phyloP scores from a whole-genome alignment of 1,140 invertebrate genomes.

The Drosophila takahashii region DNA sequence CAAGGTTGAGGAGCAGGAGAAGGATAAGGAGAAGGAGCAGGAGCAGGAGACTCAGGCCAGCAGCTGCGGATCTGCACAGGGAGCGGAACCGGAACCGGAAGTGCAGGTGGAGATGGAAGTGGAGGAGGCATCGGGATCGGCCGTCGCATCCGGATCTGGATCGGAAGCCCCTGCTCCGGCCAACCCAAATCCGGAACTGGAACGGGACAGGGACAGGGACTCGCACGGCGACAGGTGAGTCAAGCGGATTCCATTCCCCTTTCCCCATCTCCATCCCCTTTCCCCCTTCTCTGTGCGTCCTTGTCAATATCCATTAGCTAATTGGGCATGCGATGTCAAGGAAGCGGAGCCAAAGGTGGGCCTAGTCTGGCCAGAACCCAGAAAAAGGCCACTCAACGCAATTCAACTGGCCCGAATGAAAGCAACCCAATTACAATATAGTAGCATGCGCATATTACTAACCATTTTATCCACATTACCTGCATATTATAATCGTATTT shows the following conservation, averaged over 20 bases:
- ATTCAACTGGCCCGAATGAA: constrained; percentile 7
- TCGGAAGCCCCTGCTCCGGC: constrained; percentile 12
- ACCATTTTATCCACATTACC: not conserved
- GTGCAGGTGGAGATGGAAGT: not conserved
- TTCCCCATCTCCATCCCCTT: not conserved
- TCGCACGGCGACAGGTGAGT: constrained; percentile 72
- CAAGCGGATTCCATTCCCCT: not conserved
- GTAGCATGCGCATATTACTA: constrained; percentile 3
- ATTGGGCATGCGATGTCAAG: constrained; percentile 47
- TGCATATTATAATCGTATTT: not conserved
- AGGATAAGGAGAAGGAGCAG: not conserved
- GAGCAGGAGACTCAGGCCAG: too few species aligned
- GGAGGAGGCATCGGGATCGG: constrained; percentile 1
- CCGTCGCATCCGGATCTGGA: not conserved
- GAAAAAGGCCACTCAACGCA: not conserved
- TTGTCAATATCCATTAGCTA: constrained; percentile 74
- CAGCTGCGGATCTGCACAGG: not conserved
- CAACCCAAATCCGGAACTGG: constrained; percentile 22
- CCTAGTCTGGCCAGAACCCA: not conserved
- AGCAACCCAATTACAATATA: constrained; percentile 33
- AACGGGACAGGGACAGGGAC: constrained; percentile 51
- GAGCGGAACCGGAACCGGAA: constrained; percentile 1
- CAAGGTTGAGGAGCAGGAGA: not conserved
- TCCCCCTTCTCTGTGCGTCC: constrained; percentile 12
- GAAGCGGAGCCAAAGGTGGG: constrained; percentile 14